These are phyloP conservation scores for Bombus affinis DNA, from an alignment of 1,140 invertebrate species.

Conservation along the genomic window DNA sequence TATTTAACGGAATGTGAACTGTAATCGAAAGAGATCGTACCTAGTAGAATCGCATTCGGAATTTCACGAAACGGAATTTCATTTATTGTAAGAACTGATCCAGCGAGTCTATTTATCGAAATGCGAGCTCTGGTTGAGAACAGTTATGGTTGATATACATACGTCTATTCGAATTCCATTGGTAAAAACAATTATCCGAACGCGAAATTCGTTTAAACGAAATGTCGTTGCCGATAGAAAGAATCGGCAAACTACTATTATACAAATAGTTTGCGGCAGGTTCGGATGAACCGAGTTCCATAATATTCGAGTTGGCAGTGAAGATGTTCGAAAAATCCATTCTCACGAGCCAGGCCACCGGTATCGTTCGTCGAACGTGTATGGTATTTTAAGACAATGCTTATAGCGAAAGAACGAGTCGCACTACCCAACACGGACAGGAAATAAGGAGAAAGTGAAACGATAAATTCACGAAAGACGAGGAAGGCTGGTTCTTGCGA, in stretches of 20 bases:
- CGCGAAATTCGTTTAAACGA: neutral
- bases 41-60: too few relatives aligned
- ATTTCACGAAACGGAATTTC: neutral
- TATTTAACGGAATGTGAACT: neutral
- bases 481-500: neutral
- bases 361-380: neutral
- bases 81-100: neutral
- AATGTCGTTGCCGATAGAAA: too few relatives aligned
- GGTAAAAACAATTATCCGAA: neutral
- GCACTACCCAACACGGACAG: neutral
- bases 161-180: neutral
- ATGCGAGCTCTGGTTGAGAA: too few relatives aligned
- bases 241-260: too few relatives aligned
- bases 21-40: neutral
- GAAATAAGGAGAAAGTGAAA: neutral
- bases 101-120: neutral
- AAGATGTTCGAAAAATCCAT: neutral
- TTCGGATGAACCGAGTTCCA: neutral
- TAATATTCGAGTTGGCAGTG: neutral
- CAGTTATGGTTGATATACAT: neutral
- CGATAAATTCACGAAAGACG: neutral
- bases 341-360: neutral
- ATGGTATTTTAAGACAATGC: slow-evolving; percentile 7
- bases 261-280: too few relatives aligned
- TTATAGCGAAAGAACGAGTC: neutral